These are phyloP conservation scores for Platerodrilus igneus DNA, from an alignment of 2,888 invertebrate species.

Conservation along the genomic window DNA sequence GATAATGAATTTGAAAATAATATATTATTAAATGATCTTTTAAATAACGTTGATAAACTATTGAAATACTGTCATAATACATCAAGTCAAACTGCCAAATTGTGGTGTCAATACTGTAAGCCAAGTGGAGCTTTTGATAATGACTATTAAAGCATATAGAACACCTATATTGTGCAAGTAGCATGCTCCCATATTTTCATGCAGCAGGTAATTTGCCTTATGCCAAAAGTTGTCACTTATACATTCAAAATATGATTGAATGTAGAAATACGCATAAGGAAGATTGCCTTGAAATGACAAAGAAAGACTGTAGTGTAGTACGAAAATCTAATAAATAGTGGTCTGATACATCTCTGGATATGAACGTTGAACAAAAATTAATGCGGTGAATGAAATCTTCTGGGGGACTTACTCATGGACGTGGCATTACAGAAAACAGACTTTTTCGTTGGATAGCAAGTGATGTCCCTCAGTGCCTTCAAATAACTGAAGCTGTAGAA, in stretches of 20 bases:
- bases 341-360: constrained; percentile 8
- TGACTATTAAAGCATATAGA: constrained; percentile 6
- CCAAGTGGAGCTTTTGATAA: constrained; percentile 3
- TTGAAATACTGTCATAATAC: too few relatives aligned
- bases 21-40: too few relatives aligned
- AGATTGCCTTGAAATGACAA: constrained; percentile 3
- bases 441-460: constrained; percentile 4
- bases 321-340: constrained; percentile 8
- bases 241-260: constrained; percentile 3
- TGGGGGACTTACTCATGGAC: constrained; percentile 7
- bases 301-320: constrained; percentile 9
- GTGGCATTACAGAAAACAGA: constrained; percentile 3
- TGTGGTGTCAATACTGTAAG: constrained; percentile 3
- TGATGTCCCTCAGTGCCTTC: constrained; percentile 3
- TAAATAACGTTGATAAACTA: constrained; percentile 1
- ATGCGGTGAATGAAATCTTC: constrained; percentile 8
- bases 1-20: not conserved
- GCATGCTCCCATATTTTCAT: constrained; percentile 2
- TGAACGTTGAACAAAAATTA: constrained; percentile 8
- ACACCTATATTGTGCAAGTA: constrained; percentile 5
- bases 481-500: constrained; percentile 6
- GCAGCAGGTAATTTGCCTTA: constrained; percentile 1
- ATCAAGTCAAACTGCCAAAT: constrained; percentile 1
- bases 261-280: constrained; percentile 1
- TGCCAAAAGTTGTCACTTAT: too few relatives aligned